Base-by-base conservation (phyloP, 2,797 vertebrate genomes). In the Sebastiscus albofasciatus region DNA sequence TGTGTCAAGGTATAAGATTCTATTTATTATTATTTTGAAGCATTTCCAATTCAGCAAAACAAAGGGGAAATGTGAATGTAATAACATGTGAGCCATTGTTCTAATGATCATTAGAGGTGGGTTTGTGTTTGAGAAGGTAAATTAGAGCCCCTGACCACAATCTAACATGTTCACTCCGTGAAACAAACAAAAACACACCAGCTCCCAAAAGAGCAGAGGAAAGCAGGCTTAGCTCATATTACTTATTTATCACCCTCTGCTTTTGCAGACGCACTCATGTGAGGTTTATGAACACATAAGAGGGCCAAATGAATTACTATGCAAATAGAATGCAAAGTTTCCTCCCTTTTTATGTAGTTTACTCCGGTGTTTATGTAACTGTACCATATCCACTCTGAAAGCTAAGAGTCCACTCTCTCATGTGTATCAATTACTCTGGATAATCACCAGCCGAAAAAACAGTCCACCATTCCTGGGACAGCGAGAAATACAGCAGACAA, bases 171-270 rank as follows among this genome's bases (percentile, higher is more conserved):
- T 80, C 42, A 0, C n/a, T 49, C 46, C 24, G 55, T 22, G 49
- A 85, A 87, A 34, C 34, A 73, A 16, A 79, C 13, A 70, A 69
- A 86, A 83, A 81, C 59, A 75, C 42, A 70, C 9, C 29, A 56
- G 69, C 9, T 85, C 82, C 78, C 67, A 0, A 27, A 64, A 81
- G 81, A 88, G 81, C 26, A 20, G 36, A 76, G 49, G 59, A 69
- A 80, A 89, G 82, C 64, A 60, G 83, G 67, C 77, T 90, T 81
- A 61, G 71, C 75, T 74, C 59, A 70, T 81, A 92, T 92, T 26
- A 93, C 79, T 94, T 93, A 93, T 94, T 94, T 89, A 92, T 92
- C 77, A 36, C 64, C 60, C 67, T 72, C 64, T 83, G 72, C 85
- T 90, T 90, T 72, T 88, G 76, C 75, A 83, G 72, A 84, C 29